Base-by-base conservation (phyloP, 1,140 invertebrate genomes). In the Ridgeia piscesae region DNA sequence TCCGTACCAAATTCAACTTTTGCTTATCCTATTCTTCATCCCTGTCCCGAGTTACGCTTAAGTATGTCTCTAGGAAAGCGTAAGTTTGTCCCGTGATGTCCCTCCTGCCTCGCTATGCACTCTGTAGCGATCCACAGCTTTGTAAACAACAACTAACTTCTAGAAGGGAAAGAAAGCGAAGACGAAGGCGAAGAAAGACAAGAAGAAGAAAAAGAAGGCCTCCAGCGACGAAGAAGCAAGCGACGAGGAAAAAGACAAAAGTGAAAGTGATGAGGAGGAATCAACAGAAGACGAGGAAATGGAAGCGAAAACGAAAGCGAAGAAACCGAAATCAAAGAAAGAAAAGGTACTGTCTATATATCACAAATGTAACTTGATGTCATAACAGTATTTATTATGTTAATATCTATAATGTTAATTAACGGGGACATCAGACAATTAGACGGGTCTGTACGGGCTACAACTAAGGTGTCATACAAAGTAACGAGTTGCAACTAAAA, bases 181-280 rank as follows among this genome's bases (percentile, higher is more conserved):
- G 89, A 90, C 34, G 89, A 90, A 42, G 89, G n/a, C 34, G 89
- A 77, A 77, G 58, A 77, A 77, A 77, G 58, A 77, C 17, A 77
- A 77, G 58, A 77, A 77, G 58, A 77, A 77, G 58, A 77, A 77
- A 8, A 77, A 77, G 58, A 77, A 77, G 58, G 58, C 58, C 11
- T 77, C 58, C 58, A 77, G 58, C 58, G 58, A 77, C 58, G 58
- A 77, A 77, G 58, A 77, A 77, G 58, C 0, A 17, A 77, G 58
- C 58, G 34, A 34, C n/a, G 89, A 90, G 89, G 89, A 90, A n/a
- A 42, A 90, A n/a, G 89, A 90, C 27, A 42, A 90, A 42, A 42
- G 35, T 34, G 89, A n/a, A n/a, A 90, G 89, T 9, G 34, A 34
- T 27, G 89, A 90, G n/a, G 89, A 90, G 89, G 89, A 90, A n/a